A percentile compares a stretch with the other conserved stretches of the same genome.
phyloP scores from a whole-genome alignment of 2,797 vertebrate species.

The Lepus oiostolus region DNA sequence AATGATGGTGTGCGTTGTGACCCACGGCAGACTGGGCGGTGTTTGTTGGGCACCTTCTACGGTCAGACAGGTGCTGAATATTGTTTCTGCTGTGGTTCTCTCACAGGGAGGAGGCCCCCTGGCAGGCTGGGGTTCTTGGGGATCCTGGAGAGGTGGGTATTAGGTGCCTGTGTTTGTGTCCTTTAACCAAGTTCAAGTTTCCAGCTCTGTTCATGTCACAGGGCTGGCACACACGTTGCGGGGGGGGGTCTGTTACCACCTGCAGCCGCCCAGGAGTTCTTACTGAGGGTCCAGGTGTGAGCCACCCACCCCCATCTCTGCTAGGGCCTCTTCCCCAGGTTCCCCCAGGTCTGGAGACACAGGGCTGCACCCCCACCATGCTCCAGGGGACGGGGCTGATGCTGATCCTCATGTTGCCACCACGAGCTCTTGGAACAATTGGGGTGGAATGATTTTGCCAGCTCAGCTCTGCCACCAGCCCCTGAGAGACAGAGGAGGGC shows the following conservation, averaged over 20 bases:
- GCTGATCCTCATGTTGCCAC: rapidly evolving
- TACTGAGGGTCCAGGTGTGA: conserved; percentile 28
- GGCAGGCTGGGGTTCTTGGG: neutral
- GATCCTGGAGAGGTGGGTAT: neutral
- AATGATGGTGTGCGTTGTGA: rapidly evolving
- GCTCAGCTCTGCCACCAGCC: neutral
- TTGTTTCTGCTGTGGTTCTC: neutral
- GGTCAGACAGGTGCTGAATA: rapidly evolving
- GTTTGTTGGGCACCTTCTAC: neutral
- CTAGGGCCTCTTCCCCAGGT: neutral
- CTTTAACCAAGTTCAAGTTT: rapidly evolving
- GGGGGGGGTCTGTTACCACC: rapidly evolving
- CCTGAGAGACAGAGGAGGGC: conserved; percentile 54
- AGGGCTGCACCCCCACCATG: rapidly evolving
- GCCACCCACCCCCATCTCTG: neutral
- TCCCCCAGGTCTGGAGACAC: too few species aligned
- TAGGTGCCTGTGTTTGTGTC: neutral
- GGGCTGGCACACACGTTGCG: neutral
- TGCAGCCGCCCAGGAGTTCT: neutral
- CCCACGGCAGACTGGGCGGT: neutral
- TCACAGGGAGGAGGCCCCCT: neutral
- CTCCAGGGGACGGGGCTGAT: rapidly evolving
- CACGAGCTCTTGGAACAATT: conserved; percentile 46
- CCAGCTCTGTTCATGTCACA: neutral
- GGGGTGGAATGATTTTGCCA: conserved; percentile 60